Percentiles rank a stretch among this genome's conserved stretches.
phyloP scores from a whole-genome alignment of 2,113 vertebrate genomes.

The Oreochromis aureus region DNA sequence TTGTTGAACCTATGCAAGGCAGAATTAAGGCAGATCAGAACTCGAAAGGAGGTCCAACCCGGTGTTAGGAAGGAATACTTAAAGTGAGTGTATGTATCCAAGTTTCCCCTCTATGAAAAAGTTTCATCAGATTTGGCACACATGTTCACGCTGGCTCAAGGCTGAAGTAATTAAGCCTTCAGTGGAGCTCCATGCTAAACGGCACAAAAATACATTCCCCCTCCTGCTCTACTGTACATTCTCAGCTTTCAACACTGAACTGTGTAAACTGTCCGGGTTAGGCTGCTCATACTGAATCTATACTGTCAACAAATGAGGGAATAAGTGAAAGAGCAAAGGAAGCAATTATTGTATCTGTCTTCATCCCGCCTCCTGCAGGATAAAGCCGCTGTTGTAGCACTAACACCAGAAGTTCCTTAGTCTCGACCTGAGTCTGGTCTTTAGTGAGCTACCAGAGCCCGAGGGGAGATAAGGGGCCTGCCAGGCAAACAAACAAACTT shows the following conservation, averaged over 20 bases:
- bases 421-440: neutral
- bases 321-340: conserved; percentile 1
- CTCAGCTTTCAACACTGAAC: neutral
- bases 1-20: neutral
- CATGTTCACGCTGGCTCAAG: neutral
- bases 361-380: conserved; percentile 7
- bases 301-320: conserved; percentile 4
- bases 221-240: neutral
- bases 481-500: neutral
- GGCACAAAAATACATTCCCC: neutral
- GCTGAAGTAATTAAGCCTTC: neutral
- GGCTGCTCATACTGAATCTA: neutral
- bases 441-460: neutral
- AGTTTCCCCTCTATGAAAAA: neutral
- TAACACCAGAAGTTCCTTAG: neutral
- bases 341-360: conserved; percentile 18
- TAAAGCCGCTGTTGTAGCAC: conserved; percentile 30
- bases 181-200: neutral
- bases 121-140: neutral
- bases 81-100: neutral
- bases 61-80: neutral
- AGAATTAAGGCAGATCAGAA: neutral
- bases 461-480: neutral
- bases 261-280: neutral
- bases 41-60: neutral